Evolutionary conservation across 2,113 vertebrate genomes (phyloP).

Genomic region (Antigone vipio): DNA sequence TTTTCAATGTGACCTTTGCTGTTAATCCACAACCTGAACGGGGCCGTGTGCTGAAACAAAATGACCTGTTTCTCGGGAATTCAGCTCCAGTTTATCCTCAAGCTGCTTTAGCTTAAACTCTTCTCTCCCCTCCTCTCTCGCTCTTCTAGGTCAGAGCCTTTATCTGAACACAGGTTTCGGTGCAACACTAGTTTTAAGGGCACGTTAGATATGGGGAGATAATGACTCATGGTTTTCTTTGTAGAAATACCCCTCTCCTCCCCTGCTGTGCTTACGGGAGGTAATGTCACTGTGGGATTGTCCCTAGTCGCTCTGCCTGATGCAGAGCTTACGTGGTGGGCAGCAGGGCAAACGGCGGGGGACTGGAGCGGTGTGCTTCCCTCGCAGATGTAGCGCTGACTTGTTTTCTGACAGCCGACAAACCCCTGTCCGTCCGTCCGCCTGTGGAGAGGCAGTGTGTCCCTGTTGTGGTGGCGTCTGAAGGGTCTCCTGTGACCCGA

Average conservation of each 20-base stretch:
- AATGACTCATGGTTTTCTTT: background rate
- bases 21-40: constrained; percentile 11
- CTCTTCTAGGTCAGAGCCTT: constrained; percentile 44
- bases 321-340: fast-evolving
- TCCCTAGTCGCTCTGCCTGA: background rate
- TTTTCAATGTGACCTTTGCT: constrained; percentile 55
- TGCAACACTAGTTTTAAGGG: background rate
- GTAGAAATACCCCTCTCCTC: background rate
- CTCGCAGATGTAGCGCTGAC: background rate
- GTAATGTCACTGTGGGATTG: background rate
- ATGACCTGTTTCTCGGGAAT: constrained; percentile 38
- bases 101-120: constrained; percentile 45
- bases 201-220: background rate
- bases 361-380: background rate
- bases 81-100: constrained; percentile 33
- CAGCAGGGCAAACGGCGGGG: background rate
- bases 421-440: background rate
- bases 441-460: fast-evolving
- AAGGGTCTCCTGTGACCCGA: background rate
- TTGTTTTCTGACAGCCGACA: background rate
- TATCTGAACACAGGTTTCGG: background rate
- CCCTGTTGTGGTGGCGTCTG: background rate
- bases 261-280: background rate
- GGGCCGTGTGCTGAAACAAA: background rate
- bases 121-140: background rate